phyloP scores from a whole-genome alignment of 2,888 invertebrate genomes.

The Peribatodes rhomboidaria region DNA sequence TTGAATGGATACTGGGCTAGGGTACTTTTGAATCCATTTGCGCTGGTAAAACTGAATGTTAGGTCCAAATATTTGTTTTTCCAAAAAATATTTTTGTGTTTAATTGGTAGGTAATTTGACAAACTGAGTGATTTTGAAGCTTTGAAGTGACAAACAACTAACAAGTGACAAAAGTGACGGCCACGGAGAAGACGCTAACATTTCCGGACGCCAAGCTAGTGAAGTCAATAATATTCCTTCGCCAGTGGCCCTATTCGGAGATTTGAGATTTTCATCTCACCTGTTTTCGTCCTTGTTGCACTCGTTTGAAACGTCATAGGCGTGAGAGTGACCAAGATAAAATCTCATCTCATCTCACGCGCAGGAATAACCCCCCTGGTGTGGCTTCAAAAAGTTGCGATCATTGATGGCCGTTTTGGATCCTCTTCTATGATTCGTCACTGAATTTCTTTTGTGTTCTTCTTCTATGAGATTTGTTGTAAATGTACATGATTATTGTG shows the following conservation, averaged over 20 bases:
- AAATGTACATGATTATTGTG: neutral
- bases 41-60: conserved; percentile 58
- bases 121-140: too few relatives aligned
- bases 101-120: neutral
- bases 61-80: conserved; percentile 49
- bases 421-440: neutral
- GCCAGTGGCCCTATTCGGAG: too few relatives aligned
- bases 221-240: too few relatives aligned
- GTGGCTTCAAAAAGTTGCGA: neutral
- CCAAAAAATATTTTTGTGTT: neutral
- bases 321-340: too few relatives aligned
- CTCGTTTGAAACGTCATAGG: neutral
- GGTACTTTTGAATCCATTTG: conserved; percentile 53
- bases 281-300: too few relatives aligned
- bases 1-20: conserved; percentile 57
- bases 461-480: neutral
- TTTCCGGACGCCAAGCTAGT: too few relatives aligned
- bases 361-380: too few relatives aligned
- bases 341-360: too few relatives aligned
- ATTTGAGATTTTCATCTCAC: too few relatives aligned
- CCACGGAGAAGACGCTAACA: too few relatives aligned
- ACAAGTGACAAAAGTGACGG: too few relatives aligned
- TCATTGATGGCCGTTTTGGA: neutral
- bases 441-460: neutral
- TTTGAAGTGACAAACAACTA: too few relatives aligned